phyloP scores from a whole-genome alignment of 2,113 vertebrate genomes.

The Scortum barcoo region DNA sequence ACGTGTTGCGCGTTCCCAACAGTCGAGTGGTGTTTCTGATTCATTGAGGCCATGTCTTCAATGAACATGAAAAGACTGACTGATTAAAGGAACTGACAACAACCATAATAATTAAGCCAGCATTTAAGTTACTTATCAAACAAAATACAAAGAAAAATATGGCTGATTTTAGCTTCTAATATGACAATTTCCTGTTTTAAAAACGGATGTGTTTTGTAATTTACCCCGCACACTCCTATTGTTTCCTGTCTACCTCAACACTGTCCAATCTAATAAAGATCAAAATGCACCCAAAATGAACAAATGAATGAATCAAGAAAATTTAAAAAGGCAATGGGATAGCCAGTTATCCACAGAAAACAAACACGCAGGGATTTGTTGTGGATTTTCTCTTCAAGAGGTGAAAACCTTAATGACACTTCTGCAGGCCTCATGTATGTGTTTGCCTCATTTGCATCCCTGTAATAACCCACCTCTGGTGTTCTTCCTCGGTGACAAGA shows the following conservation, averaged over 20 bases:
- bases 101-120: neutral
- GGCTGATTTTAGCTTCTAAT: no score
- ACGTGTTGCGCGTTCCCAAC: neutral
- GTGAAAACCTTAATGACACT: neutral
- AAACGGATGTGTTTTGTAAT: no score
- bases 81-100: neutral
- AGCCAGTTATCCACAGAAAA: neutral
- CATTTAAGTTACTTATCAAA: no score
- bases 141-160: no score
- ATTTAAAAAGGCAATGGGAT: neutral
- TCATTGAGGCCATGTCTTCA: no score
- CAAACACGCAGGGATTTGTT: neutral
- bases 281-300: no score
- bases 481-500: slow-evolving; percentile 3
- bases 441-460: neutral
- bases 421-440: neutral
- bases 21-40: neutral
- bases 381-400: neutral
- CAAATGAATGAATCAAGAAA: no score
- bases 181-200: no score
- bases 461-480: slow-evolving; percentile 47
- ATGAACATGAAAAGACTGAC: neutral
- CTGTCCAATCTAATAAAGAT: neutral
- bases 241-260: neutral
- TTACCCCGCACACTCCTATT: no score